These are phyloP conservation scores for Helicoverpa zea DNA, from an alignment of 1,140 invertebrate species.

Conservation along the genomic window DNA sequence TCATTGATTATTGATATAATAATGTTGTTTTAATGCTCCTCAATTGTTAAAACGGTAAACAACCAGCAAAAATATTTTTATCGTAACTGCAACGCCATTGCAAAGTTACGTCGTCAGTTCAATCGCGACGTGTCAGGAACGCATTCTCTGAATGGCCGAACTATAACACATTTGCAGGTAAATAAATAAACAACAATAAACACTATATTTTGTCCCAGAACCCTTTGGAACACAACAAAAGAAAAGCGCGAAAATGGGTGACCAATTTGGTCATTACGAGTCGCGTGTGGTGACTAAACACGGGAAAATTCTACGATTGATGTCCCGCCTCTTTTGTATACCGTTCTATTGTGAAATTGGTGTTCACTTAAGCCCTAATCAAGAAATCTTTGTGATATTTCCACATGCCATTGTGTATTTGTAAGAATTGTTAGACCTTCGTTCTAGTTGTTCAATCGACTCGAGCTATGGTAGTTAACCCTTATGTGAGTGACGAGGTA, in stretches of 20 bases:
- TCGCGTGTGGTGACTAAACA: conserved; percentile 15
- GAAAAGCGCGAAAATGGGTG: neutral
- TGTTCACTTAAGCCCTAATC: conserved; percentile 29
- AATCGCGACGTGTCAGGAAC: too few species aligned
- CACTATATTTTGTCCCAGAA: too few species aligned
- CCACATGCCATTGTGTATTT: conserved; percentile 18
- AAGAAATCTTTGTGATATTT: conserved; percentile 38
- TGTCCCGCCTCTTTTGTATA: conserved; percentile 11
- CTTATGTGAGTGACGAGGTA: too few species aligned
- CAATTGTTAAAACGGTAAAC: too few species aligned
- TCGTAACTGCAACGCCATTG: too few species aligned
- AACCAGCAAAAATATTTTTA: too few species aligned
- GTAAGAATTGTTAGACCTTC: neutral
- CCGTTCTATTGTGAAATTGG: conserved; percentile 28
- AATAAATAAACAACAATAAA: too few species aligned
- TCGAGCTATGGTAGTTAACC: neutral
- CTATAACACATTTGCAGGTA: too few species aligned
- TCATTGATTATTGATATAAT: too few species aligned
- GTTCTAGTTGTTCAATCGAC: conserved; percentile 2
- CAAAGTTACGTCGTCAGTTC: too few species aligned
- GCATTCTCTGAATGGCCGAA: too few species aligned
- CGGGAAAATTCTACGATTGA: conserved; percentile 28
- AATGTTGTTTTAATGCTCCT: too few species aligned
- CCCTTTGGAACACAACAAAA: neutral
- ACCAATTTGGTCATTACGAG: conserved; percentile 10